Evolutionary conservation across 2,888 invertebrate genomes (phyloP), one percentile per base, ranked within the genome.

Genomic region (Anorthoa munda): DNA sequence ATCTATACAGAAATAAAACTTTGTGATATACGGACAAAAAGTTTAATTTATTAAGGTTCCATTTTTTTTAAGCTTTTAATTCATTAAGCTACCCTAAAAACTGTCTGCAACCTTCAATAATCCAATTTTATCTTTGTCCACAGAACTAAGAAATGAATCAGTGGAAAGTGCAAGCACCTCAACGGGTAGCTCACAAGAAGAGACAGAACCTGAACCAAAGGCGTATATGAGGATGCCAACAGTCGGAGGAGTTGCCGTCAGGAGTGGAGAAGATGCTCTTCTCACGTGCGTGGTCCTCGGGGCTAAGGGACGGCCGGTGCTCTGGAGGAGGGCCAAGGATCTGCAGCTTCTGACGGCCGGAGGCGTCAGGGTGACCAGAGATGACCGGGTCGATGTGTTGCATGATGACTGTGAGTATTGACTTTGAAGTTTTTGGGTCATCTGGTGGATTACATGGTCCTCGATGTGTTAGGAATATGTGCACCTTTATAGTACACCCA

Each of bases 211-310:
- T 0, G 93, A 93, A 21, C 91, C 93, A 0, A 94, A 91, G 72
- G 93, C 93, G 0, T 95, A 94, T 91, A 96, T 96, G 96, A 85
- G 91, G 39, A 93, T 95, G 0, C 95, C 96, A 0, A 89, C 91
- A 0, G 66, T 79, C 4, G 94, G 94, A 0, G 94, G 94, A 0
- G 94, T 96, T 0, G 90, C 94, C 0, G 95, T 95, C 21, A 91
- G 92, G 84, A 93, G 92, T 68, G 98, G 98, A 17, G 98, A 98
- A 87, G 98, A 98, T 90, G 98, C 98, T 3, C 95, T 98, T 56
- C 96, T 98, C 65, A 98, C 98, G 17, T 98, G 98, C 92, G 98
- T 98, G 71, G 98, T 98, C 48, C 95, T 97, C 48, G 97, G 97
- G 48, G 97, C 97, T 4, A 97, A 97, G 53, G 97, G 97, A 45